Percentiles rank a stretch among this genome's conserved stretches.
phyloP scores from a whole-genome alignment of 2,888 invertebrate species.

The Hyposoter didymator region DNA sequence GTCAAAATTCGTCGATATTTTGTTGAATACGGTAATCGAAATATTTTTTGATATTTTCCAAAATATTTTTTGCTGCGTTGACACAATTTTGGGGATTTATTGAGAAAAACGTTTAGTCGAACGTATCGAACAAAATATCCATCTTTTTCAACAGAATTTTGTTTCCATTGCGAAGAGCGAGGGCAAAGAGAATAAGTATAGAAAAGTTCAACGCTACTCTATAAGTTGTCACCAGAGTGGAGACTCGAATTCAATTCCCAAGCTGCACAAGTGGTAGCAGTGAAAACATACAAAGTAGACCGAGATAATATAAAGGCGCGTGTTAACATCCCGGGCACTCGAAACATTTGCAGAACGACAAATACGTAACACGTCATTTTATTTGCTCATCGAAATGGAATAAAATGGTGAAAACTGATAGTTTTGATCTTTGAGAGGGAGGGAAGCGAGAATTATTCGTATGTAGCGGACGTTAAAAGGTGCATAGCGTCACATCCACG shows the following conservation, averaged over 20 bases:
- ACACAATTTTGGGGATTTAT: no score
- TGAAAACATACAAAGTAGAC: slow-evolving; percentile 23
- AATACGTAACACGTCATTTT: neutral
- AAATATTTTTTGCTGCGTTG: no score
- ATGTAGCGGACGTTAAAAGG: neutral
- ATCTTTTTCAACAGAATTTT: no score
- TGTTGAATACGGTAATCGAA: no score
- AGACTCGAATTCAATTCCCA: slow-evolving; percentile 14
- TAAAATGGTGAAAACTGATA: neutral
- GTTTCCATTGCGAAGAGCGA: no score
- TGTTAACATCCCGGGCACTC: slow-evolving; percentile 14
- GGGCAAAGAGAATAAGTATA: neutral
- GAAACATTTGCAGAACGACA: neutral
- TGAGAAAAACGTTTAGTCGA: no score
- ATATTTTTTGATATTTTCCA: no score
- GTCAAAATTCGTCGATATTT: no score
- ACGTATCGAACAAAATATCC: no score
- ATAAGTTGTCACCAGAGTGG: neutral
- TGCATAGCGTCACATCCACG: neutral
- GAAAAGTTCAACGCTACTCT: slow-evolving; percentile 42
- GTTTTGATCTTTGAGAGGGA: slow-evolving; percentile 19
- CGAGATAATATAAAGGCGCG: slow-evolving; percentile 9
- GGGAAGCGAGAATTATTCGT: slow-evolving; percentile 34
- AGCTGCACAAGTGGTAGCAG: neutral
- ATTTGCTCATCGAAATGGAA: neutral